Evolutionary conservation across 2,888 invertebrate genomes (phyloP), one percentile per base, ranked within the genome.

Genomic region (Heliconius charithonia): DNA sequence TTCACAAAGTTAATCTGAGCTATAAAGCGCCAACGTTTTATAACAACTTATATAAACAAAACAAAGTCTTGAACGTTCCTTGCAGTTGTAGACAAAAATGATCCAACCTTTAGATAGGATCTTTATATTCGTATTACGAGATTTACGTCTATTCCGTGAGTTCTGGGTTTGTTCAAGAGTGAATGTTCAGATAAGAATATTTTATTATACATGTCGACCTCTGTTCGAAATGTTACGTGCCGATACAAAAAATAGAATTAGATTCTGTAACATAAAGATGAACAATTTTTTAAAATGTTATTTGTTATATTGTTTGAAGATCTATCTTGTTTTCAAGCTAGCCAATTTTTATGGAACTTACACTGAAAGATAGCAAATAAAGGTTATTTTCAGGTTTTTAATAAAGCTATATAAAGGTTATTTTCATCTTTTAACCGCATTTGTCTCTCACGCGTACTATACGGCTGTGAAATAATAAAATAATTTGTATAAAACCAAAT

Each of bases 161-260:
- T 71, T 71, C 71, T 32, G 70, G 29, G 76, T 70, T 70, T 29
- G 76, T 77, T 77, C 72, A 32, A 71, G 65, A 65, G 65, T 77
- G 32, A 66, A 63, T 74, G 77, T 51, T 32, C n/a, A 13, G 72
- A 77, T 77, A 77, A 73, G 59, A 66, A 77, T 59, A 66, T 77
- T 73, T 66, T 72, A 72, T 72, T 66, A 65, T 37, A 63, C 19
- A 41, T 62, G 25, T 62, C 45, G 59, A 70, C 62, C 65, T 27
- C 56, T 65, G 25, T 45, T 25, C 41, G 22, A 59, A 62, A 29
- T 73, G 62, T 59, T 73, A 73, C 16, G 59, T n/a, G 37, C 25
- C 62, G 25, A 73, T 62, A 37, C 59, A 62, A 59, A 73, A 59
- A 32, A 67, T n/a, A 12, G 67, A 22, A 66, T 67, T 67, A 37